Conservation (phyloP, 2,888 invertebrate genomes). For the Leptinotarsa peninsularis region DNA sequence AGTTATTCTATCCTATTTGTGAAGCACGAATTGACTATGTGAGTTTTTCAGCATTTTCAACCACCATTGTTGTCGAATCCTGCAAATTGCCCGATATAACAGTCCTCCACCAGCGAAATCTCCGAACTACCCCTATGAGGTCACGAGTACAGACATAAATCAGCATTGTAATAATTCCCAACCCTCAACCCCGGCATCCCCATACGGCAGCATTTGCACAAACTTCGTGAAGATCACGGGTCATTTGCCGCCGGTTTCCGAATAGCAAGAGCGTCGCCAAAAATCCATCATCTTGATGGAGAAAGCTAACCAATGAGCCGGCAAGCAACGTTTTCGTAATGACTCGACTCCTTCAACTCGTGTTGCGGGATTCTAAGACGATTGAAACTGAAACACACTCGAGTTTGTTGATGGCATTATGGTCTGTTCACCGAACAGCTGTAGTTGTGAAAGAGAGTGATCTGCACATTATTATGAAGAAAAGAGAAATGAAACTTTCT, state of each 20-base stretch:
- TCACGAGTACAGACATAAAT: conserved; percentile 23
- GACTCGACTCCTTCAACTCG: conserved; percentile 40
- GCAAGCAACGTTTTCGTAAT: conserved; percentile 49
- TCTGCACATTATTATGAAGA: too few relatives aligned
- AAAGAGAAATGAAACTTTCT: too few relatives aligned
- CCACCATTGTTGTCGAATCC: background rate
- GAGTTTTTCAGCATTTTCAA: too few relatives aligned
- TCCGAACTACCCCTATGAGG: background rate
- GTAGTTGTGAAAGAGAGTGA: too few relatives aligned
- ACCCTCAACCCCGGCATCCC: conserved; percentile 11
- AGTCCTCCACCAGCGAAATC: background rate
- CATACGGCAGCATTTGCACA: conserved; percentile 39
- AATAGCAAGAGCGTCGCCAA: conserved; percentile 47
- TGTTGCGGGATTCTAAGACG: background rate
- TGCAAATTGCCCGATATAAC: background rate
- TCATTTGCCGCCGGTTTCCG: conserved; percentile 55
- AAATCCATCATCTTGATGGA: conserved; percentile 48
- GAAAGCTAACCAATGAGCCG: conserved; percentile 52
- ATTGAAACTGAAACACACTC: background rate
- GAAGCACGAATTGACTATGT: too few relatives aligned
- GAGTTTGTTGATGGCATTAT: background rate
- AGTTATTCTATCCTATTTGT: too few relatives aligned
- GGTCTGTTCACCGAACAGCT: too few relatives aligned
- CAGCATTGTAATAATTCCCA: conserved; percentile 23
- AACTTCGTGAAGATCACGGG: conserved; percentile 53